Evolutionary conservation across 2,888 invertebrate genomes (phyloP).

Genomic region (Eristalinus sepulchralis): DNA sequence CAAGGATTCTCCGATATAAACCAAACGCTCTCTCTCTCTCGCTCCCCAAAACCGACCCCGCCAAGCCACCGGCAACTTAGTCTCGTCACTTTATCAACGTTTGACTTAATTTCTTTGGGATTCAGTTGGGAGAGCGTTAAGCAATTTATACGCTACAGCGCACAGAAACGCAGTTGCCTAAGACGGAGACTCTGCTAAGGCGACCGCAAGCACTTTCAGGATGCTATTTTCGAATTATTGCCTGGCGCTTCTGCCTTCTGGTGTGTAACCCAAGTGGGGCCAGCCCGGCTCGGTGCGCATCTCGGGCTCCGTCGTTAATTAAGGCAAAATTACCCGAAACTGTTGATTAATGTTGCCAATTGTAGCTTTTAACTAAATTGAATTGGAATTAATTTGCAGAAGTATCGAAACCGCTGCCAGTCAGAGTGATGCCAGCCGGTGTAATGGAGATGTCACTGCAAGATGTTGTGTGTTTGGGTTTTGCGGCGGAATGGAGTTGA

Average conservation of each 20-base stretch:
- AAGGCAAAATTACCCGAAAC: conserved; percentile 51
- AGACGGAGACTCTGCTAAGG: conserved; percentile 33
- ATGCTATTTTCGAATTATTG: conserved; percentile 35
- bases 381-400: conserved; percentile 49
- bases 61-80: neutral
- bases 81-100: conserved; percentile 52
- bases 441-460: neutral
- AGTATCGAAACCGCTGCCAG: conserved; percentile 7
- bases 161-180: conserved; percentile 23
- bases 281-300: conserved; percentile 1
- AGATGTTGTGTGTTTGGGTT: neutral
- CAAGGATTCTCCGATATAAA: conserved; percentile 34
- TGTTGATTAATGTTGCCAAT: conserved; percentile 63
- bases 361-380: conserved; percentile 59
- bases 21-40: conserved; percentile 23
- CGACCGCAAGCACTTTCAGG: conserved; percentile 61
- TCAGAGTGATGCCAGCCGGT: neutral
- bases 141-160: conserved; percentile 39
- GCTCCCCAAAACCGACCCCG: neutral
- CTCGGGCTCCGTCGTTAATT: conserved; percentile 42
- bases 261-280: conserved; percentile 17
- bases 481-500: neutral
- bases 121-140: conserved; percentile 13
- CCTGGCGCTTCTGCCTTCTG: conserved; percentile 5
- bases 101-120: conserved; percentile 43